Conservation (phyloP, 2,797 vertebrate species). For the Phoeniculus purpureus region DNA sequence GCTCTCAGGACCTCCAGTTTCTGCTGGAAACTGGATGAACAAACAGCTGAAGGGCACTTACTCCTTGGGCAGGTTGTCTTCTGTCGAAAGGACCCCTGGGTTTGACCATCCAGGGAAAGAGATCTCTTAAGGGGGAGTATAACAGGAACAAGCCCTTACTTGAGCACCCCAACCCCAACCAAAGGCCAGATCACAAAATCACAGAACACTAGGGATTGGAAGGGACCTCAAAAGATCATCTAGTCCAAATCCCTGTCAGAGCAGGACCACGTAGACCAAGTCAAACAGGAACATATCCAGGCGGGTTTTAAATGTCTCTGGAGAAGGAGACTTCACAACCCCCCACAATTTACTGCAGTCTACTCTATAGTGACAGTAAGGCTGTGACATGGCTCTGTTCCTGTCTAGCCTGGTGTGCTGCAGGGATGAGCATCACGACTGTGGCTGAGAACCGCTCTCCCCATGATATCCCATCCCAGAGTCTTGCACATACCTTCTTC, state of each 20-base stretch:
- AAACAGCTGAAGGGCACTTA: not conserved
- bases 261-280: too few relatives aligned
- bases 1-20: not conserved
- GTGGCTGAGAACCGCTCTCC: not conserved
- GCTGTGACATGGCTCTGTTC: not conserved
- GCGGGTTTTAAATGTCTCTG: too few relatives aligned
- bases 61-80: not conserved
- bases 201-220: too few relatives aligned
- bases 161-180: not conserved
- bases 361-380: not conserved
- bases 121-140: not conserved
- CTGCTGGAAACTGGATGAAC: not conserved
- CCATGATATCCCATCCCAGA: too few relatives aligned
- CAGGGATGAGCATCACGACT: not conserved
- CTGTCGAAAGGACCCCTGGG: not conserved
- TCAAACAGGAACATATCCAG: too few relatives aligned
- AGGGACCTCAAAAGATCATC: too few relatives aligned
- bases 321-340: too few relatives aligned
- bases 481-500: slow-evolving; percentile 63
- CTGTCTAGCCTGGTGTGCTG: not conserved
- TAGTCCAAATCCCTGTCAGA: too few relatives aligned
- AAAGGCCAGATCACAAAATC: not conserved
- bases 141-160: not conserved
- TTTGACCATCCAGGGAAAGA: not conserved
- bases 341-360: not conserved